Percentiles rank a stretch among this genome's conserved stretches.
phyloP scores from a whole-genome alignment of 2,888 invertebrate species.

The Zygothrica quintamaculata region DNA sequence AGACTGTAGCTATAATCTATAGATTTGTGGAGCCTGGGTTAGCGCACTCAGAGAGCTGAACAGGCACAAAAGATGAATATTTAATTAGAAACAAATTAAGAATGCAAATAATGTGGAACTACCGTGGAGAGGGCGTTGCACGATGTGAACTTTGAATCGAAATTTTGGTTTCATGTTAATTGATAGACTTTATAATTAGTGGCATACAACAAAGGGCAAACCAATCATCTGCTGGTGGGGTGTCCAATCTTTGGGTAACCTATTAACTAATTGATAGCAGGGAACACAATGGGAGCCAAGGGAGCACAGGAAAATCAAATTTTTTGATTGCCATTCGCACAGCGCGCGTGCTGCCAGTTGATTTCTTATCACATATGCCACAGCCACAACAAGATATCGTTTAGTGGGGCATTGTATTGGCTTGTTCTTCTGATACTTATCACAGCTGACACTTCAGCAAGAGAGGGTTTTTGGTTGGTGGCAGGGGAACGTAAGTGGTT shows the following conservation, averaged over 20 bases:
- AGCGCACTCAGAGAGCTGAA: constrained; percentile 1
- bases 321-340: constrained; percentile 37
- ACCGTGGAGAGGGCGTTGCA: constrained; percentile 57
- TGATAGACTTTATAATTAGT: constrained; percentile 70
- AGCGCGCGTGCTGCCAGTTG: constrained; percentile 59
- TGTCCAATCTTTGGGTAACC: constrained; percentile 19
- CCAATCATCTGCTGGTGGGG: constrained; percentile 48
- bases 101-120: constrained; percentile 78
- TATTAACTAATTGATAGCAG: constrained; percentile 57
- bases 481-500: not conserved
- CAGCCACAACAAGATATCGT: too few relatives aligned
- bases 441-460: constrained; percentile 15
- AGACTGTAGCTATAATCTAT: too few relatives aligned
- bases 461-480: not conserved
- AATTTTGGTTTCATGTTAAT: constrained; percentile 51
- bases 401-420: too few relatives aligned
- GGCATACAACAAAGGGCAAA: constrained; percentile 55
- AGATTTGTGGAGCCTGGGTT: too few relatives aligned
- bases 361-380: constrained; percentile 37
- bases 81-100: constrained; percentile 78
- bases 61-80: constrained; percentile 72
- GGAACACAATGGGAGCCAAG: not conserved
- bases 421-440: constrained; percentile 28
- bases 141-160: constrained; percentile 26
- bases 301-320: constrained; percentile 2